These are phyloP conservation scores for Manis crassicaudata DNA, from an alignment of 2,797 vertebrate species.

Conservation along the genomic window DNA sequence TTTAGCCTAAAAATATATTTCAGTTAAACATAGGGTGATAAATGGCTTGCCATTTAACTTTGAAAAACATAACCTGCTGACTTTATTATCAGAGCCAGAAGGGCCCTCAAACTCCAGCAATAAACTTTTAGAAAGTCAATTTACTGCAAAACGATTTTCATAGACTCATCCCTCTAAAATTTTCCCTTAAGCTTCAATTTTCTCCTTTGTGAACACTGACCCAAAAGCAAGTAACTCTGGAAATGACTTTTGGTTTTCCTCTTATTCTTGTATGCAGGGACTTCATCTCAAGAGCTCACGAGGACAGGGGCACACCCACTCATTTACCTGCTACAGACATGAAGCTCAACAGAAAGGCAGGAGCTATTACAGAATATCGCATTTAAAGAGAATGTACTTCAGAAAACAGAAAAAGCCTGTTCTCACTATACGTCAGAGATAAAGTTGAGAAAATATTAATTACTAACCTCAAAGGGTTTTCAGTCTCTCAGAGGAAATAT, in stretches of 20 bases:
- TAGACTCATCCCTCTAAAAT: conserved; percentile 53
- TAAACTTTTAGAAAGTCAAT: conserved; percentile 72
- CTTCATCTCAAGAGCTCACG: conserved; percentile 26
- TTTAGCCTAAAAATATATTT: conserved; percentile 58
- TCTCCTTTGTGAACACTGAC: conserved; percentile 73
- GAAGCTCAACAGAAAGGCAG: neutral
- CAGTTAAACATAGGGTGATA: conserved; percentile 51
- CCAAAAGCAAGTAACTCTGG: conserved; percentile 68
- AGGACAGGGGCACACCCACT: neutral
- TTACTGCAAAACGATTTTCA: conserved; percentile 71
- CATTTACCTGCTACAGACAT: neutral
- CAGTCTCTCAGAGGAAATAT: conserved; percentile 31
- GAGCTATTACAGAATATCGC: neutral
- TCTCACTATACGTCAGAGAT: neutral
- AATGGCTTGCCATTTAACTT: conserved; percentile 47
- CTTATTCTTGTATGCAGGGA: conserved; percentile 30
- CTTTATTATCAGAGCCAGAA: conserved; percentile 69
- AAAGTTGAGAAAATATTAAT: neutral
- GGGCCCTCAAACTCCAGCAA: conserved; percentile 47
- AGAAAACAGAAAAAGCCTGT: neutral
- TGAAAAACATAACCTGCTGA: conserved; percentile 52
- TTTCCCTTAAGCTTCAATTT: conserved; percentile 66
- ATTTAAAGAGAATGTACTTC: neutral
- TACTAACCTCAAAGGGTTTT: neutral
- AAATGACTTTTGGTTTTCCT: conserved; percentile 66